A percentile compares a stretch with the other conserved stretches of the same genome.
These are phyloP conservation scores for Erythrolamprus reginae DNA, from an alignment of 2,113 vertebrate species.

Conservation along the genomic window DNA sequence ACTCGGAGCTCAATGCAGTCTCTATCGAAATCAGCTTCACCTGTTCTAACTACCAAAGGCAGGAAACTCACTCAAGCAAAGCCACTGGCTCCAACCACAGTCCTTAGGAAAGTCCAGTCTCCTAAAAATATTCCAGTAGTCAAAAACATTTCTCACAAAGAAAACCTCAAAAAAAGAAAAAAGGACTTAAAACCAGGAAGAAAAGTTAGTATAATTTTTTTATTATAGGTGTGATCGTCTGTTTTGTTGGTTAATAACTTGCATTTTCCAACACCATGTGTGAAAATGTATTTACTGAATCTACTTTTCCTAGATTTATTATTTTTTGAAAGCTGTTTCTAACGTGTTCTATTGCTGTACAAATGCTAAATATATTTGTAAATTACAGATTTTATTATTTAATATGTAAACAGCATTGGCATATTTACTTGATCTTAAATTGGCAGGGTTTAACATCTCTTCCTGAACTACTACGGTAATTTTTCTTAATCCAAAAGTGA, in stretches of 20 bases:
- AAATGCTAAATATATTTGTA: neutral
- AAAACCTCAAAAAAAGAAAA: constrained; percentile 76
- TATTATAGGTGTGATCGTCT: neutral
- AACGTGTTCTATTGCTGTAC: neutral
- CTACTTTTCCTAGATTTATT: neutral
- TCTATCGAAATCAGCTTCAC: constrained; percentile 72
- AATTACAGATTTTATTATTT: neutral
- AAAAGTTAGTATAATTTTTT: constrained; percentile 75
- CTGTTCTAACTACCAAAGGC: constrained; percentile 69
- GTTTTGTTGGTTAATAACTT: neutral
- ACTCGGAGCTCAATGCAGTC: constrained; percentile 80
- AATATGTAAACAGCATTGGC: neutral
- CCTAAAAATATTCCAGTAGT: constrained; percentile 63
- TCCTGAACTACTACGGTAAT: no score
- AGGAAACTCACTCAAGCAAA: constrained; percentile 81
- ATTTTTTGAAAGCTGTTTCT: constrained; percentile 30
- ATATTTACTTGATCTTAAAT: constrained; percentile 2
- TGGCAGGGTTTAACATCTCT: neutral
- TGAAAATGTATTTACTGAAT: neutral
- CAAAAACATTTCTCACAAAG: constrained; percentile 62
- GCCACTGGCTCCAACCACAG: constrained; percentile 68
- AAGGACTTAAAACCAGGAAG: constrained; percentile 83
- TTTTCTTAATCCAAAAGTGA: neutral
- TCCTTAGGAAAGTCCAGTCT: constrained; percentile 73
- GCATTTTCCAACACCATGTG: neutral